Conservation (phyloP, 2,113 vertebrate genomes). For the Myotis brandtii region DNA sequence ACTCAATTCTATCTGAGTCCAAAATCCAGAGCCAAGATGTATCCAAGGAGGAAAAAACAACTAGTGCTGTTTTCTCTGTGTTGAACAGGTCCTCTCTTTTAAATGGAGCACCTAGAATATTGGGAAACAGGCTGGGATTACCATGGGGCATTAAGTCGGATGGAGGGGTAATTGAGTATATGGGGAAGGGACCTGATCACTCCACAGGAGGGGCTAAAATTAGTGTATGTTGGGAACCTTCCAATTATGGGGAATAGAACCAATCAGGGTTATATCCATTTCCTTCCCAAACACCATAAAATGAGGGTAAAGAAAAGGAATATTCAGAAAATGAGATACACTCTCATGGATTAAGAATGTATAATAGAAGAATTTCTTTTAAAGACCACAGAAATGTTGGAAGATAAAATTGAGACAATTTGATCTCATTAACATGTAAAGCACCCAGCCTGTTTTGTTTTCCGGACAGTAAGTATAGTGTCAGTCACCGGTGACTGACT, state of each 20-base stretch:
- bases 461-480: too few relatives aligned
- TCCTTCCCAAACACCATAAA: constrained; percentile 30
- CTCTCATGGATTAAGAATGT: not conserved
- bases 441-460: too few relatives aligned
- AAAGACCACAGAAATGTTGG: not conserved
- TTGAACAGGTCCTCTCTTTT: not conserved
- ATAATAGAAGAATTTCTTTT: not conserved
- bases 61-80: not conserved
- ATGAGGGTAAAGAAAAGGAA: not conserved
- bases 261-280: not conserved
- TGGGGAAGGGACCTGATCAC: not conserved
- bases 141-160: not conserved
- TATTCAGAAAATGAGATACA: not conserved
- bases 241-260: not conserved
- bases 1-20: not conserved
- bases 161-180: not conserved
- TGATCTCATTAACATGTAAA: not conserved
- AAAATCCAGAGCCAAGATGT: not conserved
- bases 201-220: not conserved
- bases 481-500: too few relatives aligned
- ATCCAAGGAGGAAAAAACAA: not conserved
- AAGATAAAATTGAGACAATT: not conserved
- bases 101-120: not conserved
- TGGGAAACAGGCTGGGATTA: not conserved
- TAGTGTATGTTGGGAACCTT: not conserved